Evolutionary conservation across 2,113 vertebrate species (phyloP).

Genomic region (Anser brachyrhynchus): DNA sequence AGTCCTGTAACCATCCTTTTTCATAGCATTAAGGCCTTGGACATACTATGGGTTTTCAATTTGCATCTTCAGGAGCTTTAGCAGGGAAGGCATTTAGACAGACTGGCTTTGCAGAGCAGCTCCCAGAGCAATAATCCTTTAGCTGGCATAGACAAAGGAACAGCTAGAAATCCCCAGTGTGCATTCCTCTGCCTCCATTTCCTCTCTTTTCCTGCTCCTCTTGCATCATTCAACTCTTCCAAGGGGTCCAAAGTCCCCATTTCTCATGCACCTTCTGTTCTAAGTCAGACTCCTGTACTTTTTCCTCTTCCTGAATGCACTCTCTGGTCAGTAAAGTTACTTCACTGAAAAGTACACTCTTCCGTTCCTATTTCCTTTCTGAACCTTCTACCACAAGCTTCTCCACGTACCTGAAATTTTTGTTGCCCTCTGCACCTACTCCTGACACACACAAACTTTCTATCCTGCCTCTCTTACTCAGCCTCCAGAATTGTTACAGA

Average conservation of each 20-base stretch:
- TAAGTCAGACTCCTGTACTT: not conserved
- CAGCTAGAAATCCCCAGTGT: not conserved
- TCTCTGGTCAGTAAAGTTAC: not conserved
- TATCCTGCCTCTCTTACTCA: not conserved
- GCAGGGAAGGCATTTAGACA: not conserved
- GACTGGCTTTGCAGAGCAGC: not conserved
- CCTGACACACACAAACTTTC: not conserved
- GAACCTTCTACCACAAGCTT: not conserved
- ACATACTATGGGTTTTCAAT: not conserved
- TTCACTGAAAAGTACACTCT: not conserved
- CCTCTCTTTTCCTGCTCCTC: not conserved
- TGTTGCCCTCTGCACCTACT: not conserved
- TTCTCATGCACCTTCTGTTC: not conserved
- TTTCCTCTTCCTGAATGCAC: not conserved
- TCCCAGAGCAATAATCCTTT: not conserved
- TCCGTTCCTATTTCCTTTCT: too few relatives aligned
- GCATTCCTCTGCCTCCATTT: not conserved
- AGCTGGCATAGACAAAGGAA: not conserved
- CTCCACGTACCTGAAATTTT: not conserved
- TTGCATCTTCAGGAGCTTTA: not conserved
- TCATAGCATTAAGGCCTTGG: not conserved
- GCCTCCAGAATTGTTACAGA: not conserved
- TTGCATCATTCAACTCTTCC: not conserved
- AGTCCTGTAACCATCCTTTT: not conserved
- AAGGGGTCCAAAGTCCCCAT: not conserved